Evolutionary conservation across 2,888 invertebrate species (phyloP).

Genomic region (Acleris cristana): DNA sequence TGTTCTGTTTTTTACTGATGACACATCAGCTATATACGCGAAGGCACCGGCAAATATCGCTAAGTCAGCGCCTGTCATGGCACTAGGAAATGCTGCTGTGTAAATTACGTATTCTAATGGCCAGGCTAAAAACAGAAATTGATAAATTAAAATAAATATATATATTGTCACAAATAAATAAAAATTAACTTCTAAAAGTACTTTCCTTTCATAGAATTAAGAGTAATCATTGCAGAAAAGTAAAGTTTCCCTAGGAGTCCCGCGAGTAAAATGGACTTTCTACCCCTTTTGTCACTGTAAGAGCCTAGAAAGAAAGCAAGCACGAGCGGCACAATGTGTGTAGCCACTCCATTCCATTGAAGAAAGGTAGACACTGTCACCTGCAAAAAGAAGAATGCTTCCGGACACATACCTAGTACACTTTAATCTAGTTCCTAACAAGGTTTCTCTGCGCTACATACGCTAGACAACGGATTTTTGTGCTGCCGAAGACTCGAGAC

Average conservation of each 20-base stretch:
- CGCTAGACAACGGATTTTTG: too few relatives aligned
- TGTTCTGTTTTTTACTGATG: constrained; percentile 87
- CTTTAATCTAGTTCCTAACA: too few relatives aligned
- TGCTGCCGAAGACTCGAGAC: too few relatives aligned
- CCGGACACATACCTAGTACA: too few relatives aligned
- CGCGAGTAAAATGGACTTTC: constrained; percentile 88
- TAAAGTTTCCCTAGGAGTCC: constrained; percentile 89
- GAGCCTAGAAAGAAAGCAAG: constrained; percentile 91
- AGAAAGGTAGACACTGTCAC: constrained; percentile 89
- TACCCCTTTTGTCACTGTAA: constrained; percentile 91
- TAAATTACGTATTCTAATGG: constrained; percentile 89
- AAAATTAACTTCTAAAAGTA: not conserved
- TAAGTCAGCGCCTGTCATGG: constrained; percentile 90
- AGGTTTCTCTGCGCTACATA: too few relatives aligned
- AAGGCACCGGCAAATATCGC: constrained; percentile 92
- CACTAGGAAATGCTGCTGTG: constrained; percentile 90
- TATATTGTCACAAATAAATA: not conserved
- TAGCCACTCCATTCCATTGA: constrained; percentile 90
- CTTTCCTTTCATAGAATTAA: constrained; percentile 86
- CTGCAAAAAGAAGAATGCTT: constrained; percentile 61
- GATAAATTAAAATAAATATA: not conserved
- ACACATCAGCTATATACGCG: constrained; percentile 91
- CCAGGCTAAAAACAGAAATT: constrained; percentile 77
- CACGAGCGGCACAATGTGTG: constrained; percentile 89
- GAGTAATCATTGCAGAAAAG: constrained; percentile 89